Evolutionary conservation across 2,113 vertebrate genomes (phyloP).

Genomic region (Apus apus): DNA sequence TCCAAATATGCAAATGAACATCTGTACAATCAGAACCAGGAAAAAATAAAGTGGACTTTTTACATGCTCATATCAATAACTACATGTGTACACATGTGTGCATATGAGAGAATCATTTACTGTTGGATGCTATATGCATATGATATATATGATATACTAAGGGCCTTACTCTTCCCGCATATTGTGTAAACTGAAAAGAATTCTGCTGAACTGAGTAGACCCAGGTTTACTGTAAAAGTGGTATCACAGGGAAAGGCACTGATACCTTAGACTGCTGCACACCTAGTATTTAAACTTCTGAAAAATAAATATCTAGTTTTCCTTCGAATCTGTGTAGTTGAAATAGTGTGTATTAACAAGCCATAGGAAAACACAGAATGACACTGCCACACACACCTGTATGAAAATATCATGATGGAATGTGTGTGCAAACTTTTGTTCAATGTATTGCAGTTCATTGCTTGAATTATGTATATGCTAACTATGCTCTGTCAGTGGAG

Average conservation of each 20-base stretch:
- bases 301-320: not conserved
- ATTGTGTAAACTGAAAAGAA: not conserved
- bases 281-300: not conserved
- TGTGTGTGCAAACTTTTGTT: not conserved
- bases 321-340: not conserved
- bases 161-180: not conserved
- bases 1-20: constrained; percentile 42
- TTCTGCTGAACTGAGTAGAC: not conserved
- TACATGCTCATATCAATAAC: not conserved
- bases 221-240: not conserved
- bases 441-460: too few relatives aligned
- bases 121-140: not conserved
- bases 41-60: not conserved
- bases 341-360: not conserved
- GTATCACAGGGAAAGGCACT: not conserved
- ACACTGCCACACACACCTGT: accelerated
- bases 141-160: not conserved
- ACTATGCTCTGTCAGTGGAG: too few relatives aligned
- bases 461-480: too few relatives aligned
- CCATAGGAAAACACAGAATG: not conserved
- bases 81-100: not conserved
- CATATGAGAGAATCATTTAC: not conserved
- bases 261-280: not conserved
- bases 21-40: constrained; percentile 19
- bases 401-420: not conserved